Conservation (phyloP, 2,888 invertebrate species). For the Anorthoa munda region DNA sequence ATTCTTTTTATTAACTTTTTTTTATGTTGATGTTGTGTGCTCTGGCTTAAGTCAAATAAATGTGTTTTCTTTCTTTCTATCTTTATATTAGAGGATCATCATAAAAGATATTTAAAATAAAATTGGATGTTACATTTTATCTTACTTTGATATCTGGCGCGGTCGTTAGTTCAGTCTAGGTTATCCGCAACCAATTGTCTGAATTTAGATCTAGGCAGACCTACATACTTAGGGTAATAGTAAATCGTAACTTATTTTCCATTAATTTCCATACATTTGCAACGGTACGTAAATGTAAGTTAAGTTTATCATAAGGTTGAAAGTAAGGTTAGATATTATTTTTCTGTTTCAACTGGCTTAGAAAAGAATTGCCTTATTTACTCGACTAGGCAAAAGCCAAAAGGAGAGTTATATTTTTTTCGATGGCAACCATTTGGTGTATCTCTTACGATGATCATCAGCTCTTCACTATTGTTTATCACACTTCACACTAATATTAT, state of each 20-base stretch:
- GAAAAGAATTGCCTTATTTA: too few species aligned
- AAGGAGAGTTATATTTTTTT: too few species aligned
- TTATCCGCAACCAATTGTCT: constrained; percentile 15
- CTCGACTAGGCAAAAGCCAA: too few species aligned
- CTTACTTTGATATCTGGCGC: constrained; percentile 10
- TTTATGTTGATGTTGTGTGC: too few species aligned
- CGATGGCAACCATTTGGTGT: too few species aligned
- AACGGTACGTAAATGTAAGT: neutral
- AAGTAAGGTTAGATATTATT: too few species aligned
- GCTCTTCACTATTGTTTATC: neutral
- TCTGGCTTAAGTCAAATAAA: too few species aligned
- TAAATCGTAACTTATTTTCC: constrained; percentile 9
- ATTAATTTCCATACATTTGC: neutral
- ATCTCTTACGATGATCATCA: too few species aligned
- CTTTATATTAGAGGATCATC: neutral
- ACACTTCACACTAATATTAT: too few species aligned
- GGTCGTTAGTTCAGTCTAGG: constrained; percentile 15
- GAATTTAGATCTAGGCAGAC: constrained; percentile 17
- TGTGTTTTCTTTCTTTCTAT: too few species aligned
- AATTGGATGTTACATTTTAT: constrained; percentile 23
- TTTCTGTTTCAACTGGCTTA: neutral
- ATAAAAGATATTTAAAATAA: constrained; percentile 7
- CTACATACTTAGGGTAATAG: constrained; percentile 8
- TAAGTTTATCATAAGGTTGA: neutral
- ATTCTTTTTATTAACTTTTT: too few species aligned